A percentile compares a stretch with the other conserved stretches of the same genome.
Evolutionary conservation across 2,113 vertebrate genomes (phyloP).

Genomic region (Thryonomys swinderianus): DNA sequence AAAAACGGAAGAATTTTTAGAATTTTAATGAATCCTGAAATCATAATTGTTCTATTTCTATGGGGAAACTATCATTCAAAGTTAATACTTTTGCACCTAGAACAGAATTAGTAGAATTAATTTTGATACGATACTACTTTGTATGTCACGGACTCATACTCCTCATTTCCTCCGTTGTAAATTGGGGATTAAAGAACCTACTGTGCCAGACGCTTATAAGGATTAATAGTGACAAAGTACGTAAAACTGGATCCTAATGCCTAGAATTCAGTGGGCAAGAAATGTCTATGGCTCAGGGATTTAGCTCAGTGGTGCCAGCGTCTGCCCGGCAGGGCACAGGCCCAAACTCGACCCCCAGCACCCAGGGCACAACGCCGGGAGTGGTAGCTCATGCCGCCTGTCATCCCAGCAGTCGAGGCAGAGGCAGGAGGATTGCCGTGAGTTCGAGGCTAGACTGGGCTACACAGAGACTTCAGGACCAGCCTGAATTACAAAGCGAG

Average conservation of each 20-base stretch:
- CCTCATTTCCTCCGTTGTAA: neutral
- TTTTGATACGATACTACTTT: neutral
- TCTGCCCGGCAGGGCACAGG: no score
- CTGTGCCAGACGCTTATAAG: neutral
- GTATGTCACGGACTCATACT: neutral
- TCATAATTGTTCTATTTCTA: neutral
- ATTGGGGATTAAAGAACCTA: neutral
- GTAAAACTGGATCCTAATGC: neutral
- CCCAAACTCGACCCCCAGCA: no score
- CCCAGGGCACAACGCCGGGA: no score
- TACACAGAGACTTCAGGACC: no score
- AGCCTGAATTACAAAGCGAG: neutral
- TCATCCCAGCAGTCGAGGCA: neutral
- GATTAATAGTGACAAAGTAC: neutral
- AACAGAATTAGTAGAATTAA: slow-evolving; percentile 9
- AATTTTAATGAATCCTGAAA: neutral
- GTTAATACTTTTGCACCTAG: neutral
- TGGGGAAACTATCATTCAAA: neutral
- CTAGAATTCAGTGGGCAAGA: slow-evolving; percentile 5
- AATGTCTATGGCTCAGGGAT: neutral
- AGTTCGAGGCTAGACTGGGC: no score
- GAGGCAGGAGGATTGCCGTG: neutral
- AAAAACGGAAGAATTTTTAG: neutral
- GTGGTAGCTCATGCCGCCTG: no score
- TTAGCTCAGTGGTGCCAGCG: no score